Conservation (phyloP, 2,113 vertebrate species). For the Erythrolamprus reginae region DNA sequence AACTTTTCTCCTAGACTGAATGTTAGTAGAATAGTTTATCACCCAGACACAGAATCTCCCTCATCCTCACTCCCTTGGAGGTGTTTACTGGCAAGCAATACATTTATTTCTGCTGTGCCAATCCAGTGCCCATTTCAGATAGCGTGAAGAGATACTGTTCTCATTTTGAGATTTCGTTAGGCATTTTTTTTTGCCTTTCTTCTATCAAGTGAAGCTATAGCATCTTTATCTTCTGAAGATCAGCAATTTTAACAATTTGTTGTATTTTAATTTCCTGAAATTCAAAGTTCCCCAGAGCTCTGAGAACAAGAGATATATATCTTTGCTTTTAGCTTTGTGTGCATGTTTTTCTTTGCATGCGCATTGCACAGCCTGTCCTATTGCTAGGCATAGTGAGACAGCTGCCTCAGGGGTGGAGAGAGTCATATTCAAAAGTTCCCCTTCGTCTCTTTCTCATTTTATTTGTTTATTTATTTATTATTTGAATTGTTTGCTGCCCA, state of each 20-base stretch:
- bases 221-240: slow-evolving; percentile 5
- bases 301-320: not conserved
- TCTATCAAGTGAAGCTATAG: not conserved
- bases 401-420: not conserved
- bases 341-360: not conserved
- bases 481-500: not conserved
- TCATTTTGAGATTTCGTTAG: slow-evolving; percentile 20
- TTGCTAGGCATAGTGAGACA: not conserved
- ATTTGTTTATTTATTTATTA: not conserved
- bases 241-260: not conserved
- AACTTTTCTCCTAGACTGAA: not conserved
- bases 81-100: slow-evolving; percentile 1
- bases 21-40: not conserved
- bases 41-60: not conserved
- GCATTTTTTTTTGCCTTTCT: not conserved
- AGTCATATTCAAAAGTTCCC: not conserved
- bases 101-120: slow-evolving; percentile 2
- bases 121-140: slow-evolving; percentile 10
- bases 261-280: not conserved
- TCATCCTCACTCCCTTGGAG: not conserved
- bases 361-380: not conserved
- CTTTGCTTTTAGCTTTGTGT: not conserved
- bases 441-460: not conserved
- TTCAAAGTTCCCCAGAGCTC: slow-evolving; percentile 7
- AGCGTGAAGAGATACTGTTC: slow-evolving; percentile 8